Conservation (phyloP, 2,797 vertebrate species). For the Furcifer pardalis region DNA sequence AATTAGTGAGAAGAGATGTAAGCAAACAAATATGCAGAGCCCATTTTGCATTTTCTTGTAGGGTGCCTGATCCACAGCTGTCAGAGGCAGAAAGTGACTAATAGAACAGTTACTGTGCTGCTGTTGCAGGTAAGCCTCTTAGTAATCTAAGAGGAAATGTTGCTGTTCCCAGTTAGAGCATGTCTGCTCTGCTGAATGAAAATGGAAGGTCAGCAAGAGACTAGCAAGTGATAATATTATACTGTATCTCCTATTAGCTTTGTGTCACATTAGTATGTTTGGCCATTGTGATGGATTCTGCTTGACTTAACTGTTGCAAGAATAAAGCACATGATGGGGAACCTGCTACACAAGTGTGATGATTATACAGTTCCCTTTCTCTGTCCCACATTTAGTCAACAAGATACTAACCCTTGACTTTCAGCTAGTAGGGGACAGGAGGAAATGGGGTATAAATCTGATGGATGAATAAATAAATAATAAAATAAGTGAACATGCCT, state of each 20-base stretch:
- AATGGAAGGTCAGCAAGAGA: not conserved
- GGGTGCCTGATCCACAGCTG: not conserved
- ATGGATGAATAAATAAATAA: too few species aligned
- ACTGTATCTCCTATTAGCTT: not conserved
- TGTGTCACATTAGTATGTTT: not conserved
- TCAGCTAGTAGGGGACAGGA: too few species aligned
- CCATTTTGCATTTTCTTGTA: not conserved
- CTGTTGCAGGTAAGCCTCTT: not conserved
- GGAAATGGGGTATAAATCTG: too few species aligned
- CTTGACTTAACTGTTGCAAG: not conserved
- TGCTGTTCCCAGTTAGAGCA: not conserved
- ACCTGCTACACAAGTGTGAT: too few species aligned
- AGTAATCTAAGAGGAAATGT: not conserved
- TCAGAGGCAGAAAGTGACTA: not conserved
- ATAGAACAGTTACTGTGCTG: constrained; percentile 1
- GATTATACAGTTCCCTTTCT: too few species aligned
- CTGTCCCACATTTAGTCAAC: too few species aligned
- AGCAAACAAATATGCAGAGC: not conserved
- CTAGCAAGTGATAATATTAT: not conserved
- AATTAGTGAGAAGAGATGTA: not conserved
- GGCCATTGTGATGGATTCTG: not conserved
- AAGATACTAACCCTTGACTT: too few species aligned
- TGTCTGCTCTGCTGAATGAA: not conserved
- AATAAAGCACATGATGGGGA: too few species aligned
- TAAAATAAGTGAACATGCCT: too few species aligned